phyloP scores from a whole-genome alignment of 2,113 vertebrate species.

The Lophochroa leadbeateri region DNA sequence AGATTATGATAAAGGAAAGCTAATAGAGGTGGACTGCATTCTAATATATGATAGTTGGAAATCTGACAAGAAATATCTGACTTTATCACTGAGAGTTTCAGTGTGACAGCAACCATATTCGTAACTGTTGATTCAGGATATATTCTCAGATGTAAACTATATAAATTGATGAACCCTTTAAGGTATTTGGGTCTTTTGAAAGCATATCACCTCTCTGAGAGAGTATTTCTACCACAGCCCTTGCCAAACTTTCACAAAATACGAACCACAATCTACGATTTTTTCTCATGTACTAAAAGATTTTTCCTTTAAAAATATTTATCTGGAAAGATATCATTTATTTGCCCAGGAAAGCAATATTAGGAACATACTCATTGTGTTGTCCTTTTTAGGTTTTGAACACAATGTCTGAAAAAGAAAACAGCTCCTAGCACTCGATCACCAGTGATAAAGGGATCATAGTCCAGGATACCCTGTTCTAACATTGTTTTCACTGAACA shows the following conservation, averaged over 20 bases:
- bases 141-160: neutral
- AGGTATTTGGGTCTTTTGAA: neutral
- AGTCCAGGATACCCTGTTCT: neutral
- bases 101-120: neutral
- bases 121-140: neutral
- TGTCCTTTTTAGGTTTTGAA: neutral
- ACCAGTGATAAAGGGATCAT: neutral
- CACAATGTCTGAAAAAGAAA: neutral
- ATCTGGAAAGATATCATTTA: neutral
- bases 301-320: neutral
- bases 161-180: neutral
- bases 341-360: neutral
- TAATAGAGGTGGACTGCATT: neutral
- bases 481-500: neutral
- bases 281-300: neutral
- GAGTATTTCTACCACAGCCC: neutral
- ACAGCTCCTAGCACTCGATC: neutral
- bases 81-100: neutral
- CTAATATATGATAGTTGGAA: neutral
- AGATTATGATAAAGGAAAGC: neutral
- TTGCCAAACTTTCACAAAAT: neutral
- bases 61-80: neutral
- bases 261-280: neutral
- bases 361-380: neutral
- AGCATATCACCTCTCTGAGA: neutral